These are phyloP conservation scores for Zaprionus lachaisei DNA, from an alignment of 1,140 invertebrate genomes.

Conservation along the genomic window DNA sequence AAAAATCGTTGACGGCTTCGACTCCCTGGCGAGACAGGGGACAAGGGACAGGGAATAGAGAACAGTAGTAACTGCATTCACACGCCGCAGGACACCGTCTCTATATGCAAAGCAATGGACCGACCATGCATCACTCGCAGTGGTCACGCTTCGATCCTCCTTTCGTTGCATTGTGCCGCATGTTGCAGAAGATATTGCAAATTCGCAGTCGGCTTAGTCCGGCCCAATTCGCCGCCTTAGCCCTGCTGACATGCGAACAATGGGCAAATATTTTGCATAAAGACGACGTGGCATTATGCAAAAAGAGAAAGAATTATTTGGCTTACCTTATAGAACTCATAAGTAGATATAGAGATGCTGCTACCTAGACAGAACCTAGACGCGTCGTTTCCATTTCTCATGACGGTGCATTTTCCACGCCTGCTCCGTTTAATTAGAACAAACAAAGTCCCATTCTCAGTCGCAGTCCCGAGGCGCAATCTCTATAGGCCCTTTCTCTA, in stretches of 20 bases:
- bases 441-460: constrained; percentile 48
- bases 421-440: constrained; percentile 64
- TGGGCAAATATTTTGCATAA: constrained; percentile 54
- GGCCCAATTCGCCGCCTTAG: constrained; percentile 13
- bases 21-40: background rate
- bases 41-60: constrained; percentile 3
- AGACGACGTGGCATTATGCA: constrained; percentile 41
- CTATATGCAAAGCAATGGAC: constrained; percentile 40
- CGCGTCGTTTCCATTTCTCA: constrained; percentile 33
- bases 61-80: constrained; percentile 23
- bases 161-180: constrained; percentile 15
- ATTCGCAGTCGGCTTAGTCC: constrained; percentile 14
- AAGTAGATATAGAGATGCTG: constrained; percentile 3
- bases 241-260: constrained; percentile 51
- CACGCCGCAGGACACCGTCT: constrained; percentile 45
- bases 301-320: constrained; percentile 29
- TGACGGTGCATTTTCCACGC: constrained; percentile 65
- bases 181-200: constrained; percentile 30
- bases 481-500: constrained; percentile 15
- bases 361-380: constrained; percentile 30
- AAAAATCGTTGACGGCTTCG: constrained; percentile 14
- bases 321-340: background rate
- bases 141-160: constrained; percentile 39
- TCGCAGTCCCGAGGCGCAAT: constrained; percentile 17
- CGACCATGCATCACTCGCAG: constrained; percentile 7